Conservation (phyloP, 2,797 vertebrate genomes). For the Enteromius paludinosus region DNA sequence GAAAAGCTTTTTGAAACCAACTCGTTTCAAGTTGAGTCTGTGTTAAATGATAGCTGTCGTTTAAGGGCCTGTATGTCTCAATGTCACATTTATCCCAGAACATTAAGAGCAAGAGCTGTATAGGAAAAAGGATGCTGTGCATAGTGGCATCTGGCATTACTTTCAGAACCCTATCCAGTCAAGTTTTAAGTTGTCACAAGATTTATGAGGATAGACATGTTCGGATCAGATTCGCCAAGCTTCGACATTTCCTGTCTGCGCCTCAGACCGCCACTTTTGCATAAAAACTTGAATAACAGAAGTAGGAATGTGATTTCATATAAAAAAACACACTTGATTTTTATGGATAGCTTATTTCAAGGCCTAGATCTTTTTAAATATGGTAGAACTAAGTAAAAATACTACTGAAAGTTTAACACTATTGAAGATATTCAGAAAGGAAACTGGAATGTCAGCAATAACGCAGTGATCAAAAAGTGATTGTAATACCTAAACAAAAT, state of each 20-base stretch:
- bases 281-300: conserved; percentile 35
- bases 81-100: conserved; percentile 43
- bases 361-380: conserved; percentile 7
- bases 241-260: conserved; percentile 45
- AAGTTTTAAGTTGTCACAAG: conserved; percentile 33
- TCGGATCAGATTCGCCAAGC: conserved; percentile 41
- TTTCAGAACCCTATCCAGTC: conserved; percentile 40
- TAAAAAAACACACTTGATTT: conserved; percentile 28
- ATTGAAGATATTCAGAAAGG: background rate
- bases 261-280: conserved; percentile 14
- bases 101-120: conserved; percentile 50
- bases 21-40: conserved; percentile 55
- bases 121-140: conserved; percentile 31
- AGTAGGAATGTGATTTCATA: conserved; percentile 46
- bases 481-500: background rate
- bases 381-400: background rate
- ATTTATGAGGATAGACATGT: conserved; percentile 54
- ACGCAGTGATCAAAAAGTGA: background rate
- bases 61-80: conserved; percentile 58
- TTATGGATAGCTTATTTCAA: conserved; percentile 26
- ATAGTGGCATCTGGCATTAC: conserved; percentile 53
- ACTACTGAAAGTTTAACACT: background rate
- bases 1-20: conserved; percentile 54
- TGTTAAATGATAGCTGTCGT: conserved; percentile 66
- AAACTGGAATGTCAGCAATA: background rate